Evolutionary conservation across 2,888 invertebrate genomes (phyloP).

Genomic region (Tenthredo amoena): DNA sequence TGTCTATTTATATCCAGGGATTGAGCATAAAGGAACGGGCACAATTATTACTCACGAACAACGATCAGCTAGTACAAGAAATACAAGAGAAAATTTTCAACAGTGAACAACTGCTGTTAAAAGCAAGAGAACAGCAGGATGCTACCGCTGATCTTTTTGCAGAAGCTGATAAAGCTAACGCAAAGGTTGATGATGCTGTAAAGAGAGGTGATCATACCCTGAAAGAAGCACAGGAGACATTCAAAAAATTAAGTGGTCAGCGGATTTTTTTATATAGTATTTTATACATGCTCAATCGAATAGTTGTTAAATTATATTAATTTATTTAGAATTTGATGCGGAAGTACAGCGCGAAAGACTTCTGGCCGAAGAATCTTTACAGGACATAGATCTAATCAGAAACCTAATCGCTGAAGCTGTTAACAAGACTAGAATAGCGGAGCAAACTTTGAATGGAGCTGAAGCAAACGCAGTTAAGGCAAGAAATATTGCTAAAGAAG

Average conservation of each 20-base stretch:
- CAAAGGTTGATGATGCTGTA: conserved; percentile 90
- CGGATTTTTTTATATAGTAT: conserved; percentile 51
- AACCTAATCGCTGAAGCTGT: conserved; percentile 86
- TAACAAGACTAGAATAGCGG: conserved; percentile 85
- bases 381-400: conserved; percentile 88
- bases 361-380: conserved; percentile 88
- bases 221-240: conserved; percentile 89
- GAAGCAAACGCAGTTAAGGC: conserved; percentile 89
- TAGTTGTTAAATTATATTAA: conserved; percentile 12
- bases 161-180: conserved; percentile 88
- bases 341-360: conserved; percentile 92
- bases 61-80: conserved; percentile 81
- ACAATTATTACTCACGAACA: conserved; percentile 80
- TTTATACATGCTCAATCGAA: neutral
- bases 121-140: conserved; percentile 86
- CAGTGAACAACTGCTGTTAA: conserved; percentile 85
- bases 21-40: conserved; percentile 81
- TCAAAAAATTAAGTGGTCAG: conserved; percentile 85
- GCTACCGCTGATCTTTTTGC: conserved; percentile 89
- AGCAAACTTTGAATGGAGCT: conserved; percentile 86
- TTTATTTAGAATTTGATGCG: conserved; percentile 88
- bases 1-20: conserved; percentile 70
- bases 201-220: conserved; percentile 90
- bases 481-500: conserved; percentile 86
- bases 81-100: conserved; percentile 84